Conservation (phyloP, 2,888 invertebrate genomes). For the Pseudanteris insignis region DNA sequence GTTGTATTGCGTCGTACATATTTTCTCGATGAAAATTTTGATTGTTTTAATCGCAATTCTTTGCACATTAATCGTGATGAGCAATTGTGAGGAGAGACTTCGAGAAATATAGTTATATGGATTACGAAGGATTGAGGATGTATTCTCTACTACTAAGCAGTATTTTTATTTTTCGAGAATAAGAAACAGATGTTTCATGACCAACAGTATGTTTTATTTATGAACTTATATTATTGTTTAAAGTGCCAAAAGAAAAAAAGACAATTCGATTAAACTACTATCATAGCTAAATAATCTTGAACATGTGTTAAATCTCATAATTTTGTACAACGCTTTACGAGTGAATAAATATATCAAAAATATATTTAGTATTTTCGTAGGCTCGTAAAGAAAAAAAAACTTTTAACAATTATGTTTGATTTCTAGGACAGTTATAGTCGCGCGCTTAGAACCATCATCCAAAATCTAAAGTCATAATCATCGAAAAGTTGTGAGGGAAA, state of each 20-base stretch:
- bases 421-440: too few species aligned
- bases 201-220: too few species aligned
- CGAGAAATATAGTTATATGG: slow-evolving; percentile 23
- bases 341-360: slow-evolving; percentile 3
- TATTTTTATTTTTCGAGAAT: slow-evolving; percentile 5
- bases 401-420: too few species aligned
- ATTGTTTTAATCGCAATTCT: slow-evolving; percentile 25
- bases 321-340: too few species aligned
- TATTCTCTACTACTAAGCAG: slow-evolving; percentile 7
- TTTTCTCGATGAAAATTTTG: too few species aligned
- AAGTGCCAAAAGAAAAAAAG: slow-evolving; percentile 10
- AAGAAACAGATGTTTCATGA: background rate
- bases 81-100: slow-evolving; percentile 37
- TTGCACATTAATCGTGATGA: slow-evolving; percentile 21
- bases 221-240: background rate
- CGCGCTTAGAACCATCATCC: too few species aligned
- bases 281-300: too few species aligned
- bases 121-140: slow-evolving; percentile 16
- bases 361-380: too few species aligned
- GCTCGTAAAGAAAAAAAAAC: too few species aligned
- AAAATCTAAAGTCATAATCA: slow-evolving; percentile 3
- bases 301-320: too few species aligned
- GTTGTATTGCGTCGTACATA: background rate
- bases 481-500: slow-evolving; percentile 4
- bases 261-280: too few species aligned